Conservation (phyloP, 2,113 vertebrate species). For the Saccopteryx leptura region DNA sequence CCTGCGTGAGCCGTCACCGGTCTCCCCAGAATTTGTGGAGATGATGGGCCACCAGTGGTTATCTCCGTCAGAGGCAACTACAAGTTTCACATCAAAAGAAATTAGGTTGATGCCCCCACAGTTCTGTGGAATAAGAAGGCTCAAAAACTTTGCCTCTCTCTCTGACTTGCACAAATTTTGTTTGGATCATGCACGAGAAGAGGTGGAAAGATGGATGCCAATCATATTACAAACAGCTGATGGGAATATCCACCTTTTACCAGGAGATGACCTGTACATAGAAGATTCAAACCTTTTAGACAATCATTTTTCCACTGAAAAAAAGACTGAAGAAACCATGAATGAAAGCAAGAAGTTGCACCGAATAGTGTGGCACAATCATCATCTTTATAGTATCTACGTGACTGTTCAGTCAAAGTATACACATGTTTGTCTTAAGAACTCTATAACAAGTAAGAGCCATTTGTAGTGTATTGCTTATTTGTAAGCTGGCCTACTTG, state of each 20-base stretch:
- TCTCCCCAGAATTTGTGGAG: no score
- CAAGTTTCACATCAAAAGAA: conserved; percentile 86
- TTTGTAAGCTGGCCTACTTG: neutral
- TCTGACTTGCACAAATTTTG: conserved; percentile 91
- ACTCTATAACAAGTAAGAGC: conserved; percentile 65
- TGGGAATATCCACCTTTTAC: conserved; percentile 82
- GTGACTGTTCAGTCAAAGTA: conserved; percentile 85
- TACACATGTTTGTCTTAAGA: conserved; percentile 86
- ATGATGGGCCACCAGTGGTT: conserved; percentile 90
- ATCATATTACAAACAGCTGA: conserved; percentile 84
- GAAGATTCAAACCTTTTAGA: conserved; percentile 88
- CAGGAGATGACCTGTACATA: conserved; percentile 90
- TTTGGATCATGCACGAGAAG: conserved; percentile 87
- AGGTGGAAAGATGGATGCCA: conserved; percentile 92
- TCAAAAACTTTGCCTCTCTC: conserved; percentile 90
- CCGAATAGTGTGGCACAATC: conserved; percentile 78
- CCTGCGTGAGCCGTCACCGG: no score
- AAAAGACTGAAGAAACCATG: conserved; percentile 87
- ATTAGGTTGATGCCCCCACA: conserved; percentile 94
- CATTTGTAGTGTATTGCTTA: conserved; percentile 73
- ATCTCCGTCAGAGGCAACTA: conserved; percentile 91
- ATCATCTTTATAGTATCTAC: conserved; percentile 68
- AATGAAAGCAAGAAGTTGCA: conserved; percentile 84
- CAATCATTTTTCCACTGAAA: conserved; percentile 85
- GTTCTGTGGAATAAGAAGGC: conserved; percentile 94